phyloP scores from a whole-genome alignment of 2,888 invertebrate genomes.

The Zhuqinia jingwanae region DNA sequence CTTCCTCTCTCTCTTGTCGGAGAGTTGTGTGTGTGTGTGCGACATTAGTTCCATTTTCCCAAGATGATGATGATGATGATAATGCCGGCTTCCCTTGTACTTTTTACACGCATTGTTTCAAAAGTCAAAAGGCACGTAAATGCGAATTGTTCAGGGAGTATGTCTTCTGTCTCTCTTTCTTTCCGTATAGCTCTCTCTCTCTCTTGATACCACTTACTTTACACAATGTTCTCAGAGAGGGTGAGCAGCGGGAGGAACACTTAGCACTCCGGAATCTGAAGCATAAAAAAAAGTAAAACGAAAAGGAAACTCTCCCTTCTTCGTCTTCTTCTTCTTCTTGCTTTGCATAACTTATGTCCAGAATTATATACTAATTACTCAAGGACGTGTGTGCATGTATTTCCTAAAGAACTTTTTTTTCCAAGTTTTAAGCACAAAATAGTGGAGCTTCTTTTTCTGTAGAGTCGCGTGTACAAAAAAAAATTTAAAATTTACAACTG shows the following conservation, averaged over 20 bases:
- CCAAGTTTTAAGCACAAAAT: no score
- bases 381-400: no score
- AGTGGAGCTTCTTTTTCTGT: not conserved
- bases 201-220: not conserved
- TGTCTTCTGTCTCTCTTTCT: constrained; percentile 4
- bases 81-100: constrained; percentile 9
- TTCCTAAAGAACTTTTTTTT: no score
- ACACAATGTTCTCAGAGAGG: not conserved
- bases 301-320: no score
- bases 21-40: not conserved
- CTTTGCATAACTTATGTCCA: no score
- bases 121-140: constrained; percentile 38
- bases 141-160: constrained; percentile 33
- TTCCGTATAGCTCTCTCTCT: constrained; percentile 3
- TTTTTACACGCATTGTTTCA: constrained; percentile 23
- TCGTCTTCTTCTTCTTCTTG: no score
- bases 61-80: not conserved
- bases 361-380: constrained; percentile 34
- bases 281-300: not conserved
- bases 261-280: not conserved
- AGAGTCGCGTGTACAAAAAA: not conserved
- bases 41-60: constrained; percentile 22
- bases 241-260: not conserved
- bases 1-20: not conserved
- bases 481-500: no score